Conservation (phyloP, 2,113 vertebrate genomes). For the Centropus unirufus region DNA sequence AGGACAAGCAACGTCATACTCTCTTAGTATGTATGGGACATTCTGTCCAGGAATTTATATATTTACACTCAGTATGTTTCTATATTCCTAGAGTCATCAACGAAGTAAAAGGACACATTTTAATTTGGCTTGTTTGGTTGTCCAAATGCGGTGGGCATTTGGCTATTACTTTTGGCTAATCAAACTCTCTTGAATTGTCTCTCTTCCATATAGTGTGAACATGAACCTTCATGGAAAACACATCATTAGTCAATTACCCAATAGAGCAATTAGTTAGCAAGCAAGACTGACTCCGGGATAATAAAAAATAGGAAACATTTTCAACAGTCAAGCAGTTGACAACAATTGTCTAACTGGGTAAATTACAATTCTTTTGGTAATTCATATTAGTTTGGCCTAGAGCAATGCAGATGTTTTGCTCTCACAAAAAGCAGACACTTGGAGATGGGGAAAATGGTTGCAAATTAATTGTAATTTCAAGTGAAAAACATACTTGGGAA, state of each 20-base stretch:
- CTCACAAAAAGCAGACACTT: background rate
- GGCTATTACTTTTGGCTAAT: background rate
- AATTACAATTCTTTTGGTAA: slow-evolving; percentile 17
- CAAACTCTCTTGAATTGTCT: background rate
- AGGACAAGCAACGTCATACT: background rate
- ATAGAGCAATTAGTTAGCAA: background rate
- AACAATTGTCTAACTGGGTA: slow-evolving; percentile 5
- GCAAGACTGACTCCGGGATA: background rate
- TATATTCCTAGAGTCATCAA: background rate
- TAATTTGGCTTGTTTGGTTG: background rate
- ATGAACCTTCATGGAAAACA: background rate
- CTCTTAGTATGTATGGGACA: background rate
- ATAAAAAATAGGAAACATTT: background rate
- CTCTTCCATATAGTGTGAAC: background rate
- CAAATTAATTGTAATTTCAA: slow-evolving; percentile 33
- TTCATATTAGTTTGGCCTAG: background rate
- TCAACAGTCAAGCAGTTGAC: background rate
- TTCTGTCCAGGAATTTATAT: background rate
- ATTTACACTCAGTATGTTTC: background rate
- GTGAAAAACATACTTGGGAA: background rate
- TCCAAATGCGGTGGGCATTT: background rate
- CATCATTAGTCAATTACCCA: background rate
- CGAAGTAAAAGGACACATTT: background rate
- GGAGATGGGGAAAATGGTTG: background rate
- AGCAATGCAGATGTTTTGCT: slow-evolving; percentile 1